phyloP scores from a whole-genome alignment of 2,888 invertebrate species.

The Nezara viridula region DNA sequence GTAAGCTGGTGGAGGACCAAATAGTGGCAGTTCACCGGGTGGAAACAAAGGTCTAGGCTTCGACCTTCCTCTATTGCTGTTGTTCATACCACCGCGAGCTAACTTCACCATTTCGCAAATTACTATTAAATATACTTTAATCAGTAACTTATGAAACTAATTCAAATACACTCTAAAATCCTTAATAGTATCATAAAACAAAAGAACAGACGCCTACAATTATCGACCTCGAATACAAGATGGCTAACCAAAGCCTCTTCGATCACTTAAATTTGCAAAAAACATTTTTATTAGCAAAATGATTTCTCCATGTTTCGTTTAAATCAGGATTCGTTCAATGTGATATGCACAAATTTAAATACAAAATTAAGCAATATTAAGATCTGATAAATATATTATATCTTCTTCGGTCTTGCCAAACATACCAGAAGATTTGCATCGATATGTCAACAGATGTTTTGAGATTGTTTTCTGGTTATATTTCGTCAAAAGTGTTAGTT shows the following conservation, averaged over 20 bases:
- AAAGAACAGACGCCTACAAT: not conserved
- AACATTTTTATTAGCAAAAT: not conserved
- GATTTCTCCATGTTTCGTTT: not conserved
- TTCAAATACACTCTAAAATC: not conserved
- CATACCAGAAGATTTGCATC: not conserved
- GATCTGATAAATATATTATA: not conserved
- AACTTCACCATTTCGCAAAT: slow-evolving; percentile 63
- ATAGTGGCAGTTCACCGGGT: slow-evolving; percentile 64
- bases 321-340: not conserved
- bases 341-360: not conserved
- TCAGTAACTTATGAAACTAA: not conserved
- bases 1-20: slow-evolving; percentile 65
- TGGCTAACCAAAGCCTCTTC: not conserved
- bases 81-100: slow-evolving; percentile 60
- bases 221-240: slow-evolving; percentile 23
- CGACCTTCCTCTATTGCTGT: slow-evolving; percentile 44
- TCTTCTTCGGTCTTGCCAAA: not conserved
- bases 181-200: not conserved
- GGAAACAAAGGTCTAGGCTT: slow-evolving; percentile 64
- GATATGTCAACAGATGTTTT: slow-evolving; percentile 15
- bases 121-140: not conserved
- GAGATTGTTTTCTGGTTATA: not conserved
- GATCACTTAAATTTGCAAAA: not conserved
- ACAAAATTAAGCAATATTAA: not conserved
- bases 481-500: not conserved